phyloP scores from a whole-genome alignment of 2,888 invertebrate genomes.

The Lasius fuliginosus region DNA sequence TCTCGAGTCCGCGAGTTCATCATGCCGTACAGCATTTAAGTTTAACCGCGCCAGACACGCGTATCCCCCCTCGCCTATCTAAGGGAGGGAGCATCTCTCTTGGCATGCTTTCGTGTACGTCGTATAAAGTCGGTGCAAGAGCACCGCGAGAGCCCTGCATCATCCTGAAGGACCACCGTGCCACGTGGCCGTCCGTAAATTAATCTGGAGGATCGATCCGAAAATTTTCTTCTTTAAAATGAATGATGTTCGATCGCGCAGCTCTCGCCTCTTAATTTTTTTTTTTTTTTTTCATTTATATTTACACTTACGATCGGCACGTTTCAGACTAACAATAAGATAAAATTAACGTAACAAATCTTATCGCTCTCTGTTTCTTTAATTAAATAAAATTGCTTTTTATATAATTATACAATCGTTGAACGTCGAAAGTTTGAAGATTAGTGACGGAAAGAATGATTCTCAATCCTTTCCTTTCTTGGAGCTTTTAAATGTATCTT shows the following conservation, averaged over 20 bases:
- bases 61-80: slow-evolving; percentile 17
- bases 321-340: background rate
- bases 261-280: background rate
- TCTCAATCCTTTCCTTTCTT: background rate
- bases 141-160: slow-evolving; percentile 62
- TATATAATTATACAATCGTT: background rate
- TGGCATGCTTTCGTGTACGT: slow-evolving; percentile 19
- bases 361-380: background rate
- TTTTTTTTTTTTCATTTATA: background rate
- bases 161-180: slow-evolving; percentile 62
- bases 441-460: background rate
- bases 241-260: background rate
- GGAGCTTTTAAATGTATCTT: background rate
- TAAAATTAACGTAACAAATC: background rate
- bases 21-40: slow-evolving; percentile 56
- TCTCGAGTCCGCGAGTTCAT: slow-evolving; percentile 48
- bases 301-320: background rate
- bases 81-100: slow-evolving; percentile 28
- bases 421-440: background rate
- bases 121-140: slow-evolving; percentile 34
- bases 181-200: slow-evolving; percentile 74
- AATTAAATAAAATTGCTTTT: background rate
- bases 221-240: slow-evolving; percentile 35
- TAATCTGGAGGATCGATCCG: slow-evolving; percentile 53
- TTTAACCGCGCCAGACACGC: slow-evolving; percentile 67